phyloP scores from a whole-genome alignment of 2,797 vertebrate species.

The Pseudochirops cupreus region DNA sequence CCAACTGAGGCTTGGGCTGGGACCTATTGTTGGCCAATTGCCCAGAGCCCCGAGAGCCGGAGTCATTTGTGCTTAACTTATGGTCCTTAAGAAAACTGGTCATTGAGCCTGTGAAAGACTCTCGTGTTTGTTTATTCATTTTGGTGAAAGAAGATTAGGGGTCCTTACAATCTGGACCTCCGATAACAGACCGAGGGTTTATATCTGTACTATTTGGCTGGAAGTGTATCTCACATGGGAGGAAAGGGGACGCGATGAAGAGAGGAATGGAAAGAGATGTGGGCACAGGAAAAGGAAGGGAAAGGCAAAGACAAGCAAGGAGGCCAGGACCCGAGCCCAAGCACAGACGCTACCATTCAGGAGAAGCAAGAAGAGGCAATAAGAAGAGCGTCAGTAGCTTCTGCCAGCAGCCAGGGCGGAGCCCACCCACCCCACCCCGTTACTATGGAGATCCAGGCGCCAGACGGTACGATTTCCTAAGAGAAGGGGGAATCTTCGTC shows the following conservation, averaged over 20 bases:
- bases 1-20: no score
- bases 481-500: accelerated
- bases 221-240: background rate
- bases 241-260: no score
- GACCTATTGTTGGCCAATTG: no score
- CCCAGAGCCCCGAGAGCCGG: no score
- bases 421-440: background rate
- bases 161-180: background rate
- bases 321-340: accelerated
- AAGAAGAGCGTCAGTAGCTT: background rate
- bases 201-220: background rate
- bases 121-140: background rate
- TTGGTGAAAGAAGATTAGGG: background rate
- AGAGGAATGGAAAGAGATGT: no score
- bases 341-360: accelerated
- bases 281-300: background rate
- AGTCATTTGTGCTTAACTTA: no score
- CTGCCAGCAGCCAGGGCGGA: accelerated
- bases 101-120: background rate
- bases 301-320: background rate
- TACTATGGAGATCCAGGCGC: conserved; percentile 46
- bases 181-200: background rate
- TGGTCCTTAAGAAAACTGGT: no score
- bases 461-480: background rate
- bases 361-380: accelerated